phyloP scores from a whole-genome alignment of 2,797 vertebrate genomes.

The Hippocampus kuda region DNA sequence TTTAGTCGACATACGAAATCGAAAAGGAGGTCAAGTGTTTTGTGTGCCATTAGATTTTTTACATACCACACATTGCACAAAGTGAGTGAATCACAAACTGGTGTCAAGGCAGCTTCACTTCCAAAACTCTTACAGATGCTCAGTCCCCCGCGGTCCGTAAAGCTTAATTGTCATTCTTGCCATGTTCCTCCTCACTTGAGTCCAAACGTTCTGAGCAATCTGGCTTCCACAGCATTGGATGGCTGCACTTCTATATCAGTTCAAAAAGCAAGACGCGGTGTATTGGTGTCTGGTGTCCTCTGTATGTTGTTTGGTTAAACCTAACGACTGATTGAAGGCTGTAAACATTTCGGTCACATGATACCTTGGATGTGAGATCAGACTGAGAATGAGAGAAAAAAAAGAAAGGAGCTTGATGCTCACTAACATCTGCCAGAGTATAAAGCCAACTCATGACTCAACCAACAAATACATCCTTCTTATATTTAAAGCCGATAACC shows the following conservation, averaged over 20 bases:
- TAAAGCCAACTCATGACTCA: slow-evolving; percentile 20
- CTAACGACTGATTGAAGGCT: slow-evolving; percentile 46
- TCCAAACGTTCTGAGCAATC: slow-evolving; percentile 20
- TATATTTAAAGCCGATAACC: slow-evolving; percentile 7
- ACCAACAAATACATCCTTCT: slow-evolving; percentile 7
- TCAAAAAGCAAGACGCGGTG: slow-evolving; percentile 36
- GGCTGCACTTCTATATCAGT: slow-evolving; percentile 19
- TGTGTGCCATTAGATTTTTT: neutral
- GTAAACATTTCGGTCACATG: slow-evolving; percentile 48
- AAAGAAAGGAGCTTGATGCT: slow-evolving; percentile 19
- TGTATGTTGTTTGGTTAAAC: slow-evolving; percentile 38
- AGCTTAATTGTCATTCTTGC: slow-evolving; percentile 11
- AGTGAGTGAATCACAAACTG: neutral
- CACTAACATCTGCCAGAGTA: slow-evolving; percentile 16
- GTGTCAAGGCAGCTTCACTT: neutral
- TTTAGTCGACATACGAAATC: too few relatives aligned
- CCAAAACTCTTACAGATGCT: neutral
- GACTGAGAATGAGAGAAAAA: slow-evolving; percentile 38
- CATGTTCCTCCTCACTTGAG: slow-evolving; percentile 30
- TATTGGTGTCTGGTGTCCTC: slow-evolving; percentile 44
- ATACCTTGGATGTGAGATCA: slow-evolving; percentile 50
- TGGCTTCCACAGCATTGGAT: slow-evolving; percentile 23
- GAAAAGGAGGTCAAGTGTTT: neutral
- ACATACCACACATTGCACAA: neutral
- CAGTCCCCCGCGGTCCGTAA: neutral